These are phyloP conservation scores for Aldrovandia affinis DNA, from an alignment of 2,797 vertebrate species.

Conservation along the genomic window DNA sequence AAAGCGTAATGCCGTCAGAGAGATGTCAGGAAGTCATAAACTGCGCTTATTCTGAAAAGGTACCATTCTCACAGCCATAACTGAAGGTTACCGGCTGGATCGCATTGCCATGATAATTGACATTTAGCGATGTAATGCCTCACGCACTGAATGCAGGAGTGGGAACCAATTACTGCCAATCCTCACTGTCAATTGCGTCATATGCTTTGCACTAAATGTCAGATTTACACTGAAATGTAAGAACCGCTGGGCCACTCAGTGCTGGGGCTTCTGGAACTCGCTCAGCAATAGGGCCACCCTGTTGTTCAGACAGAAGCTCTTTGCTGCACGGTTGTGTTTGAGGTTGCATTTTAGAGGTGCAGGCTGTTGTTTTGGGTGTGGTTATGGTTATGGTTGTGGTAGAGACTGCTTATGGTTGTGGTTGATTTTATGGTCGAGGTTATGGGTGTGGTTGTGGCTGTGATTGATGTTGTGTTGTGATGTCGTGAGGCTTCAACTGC, in stretches of 20 bases:
- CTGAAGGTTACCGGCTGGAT: conserved; percentile 70
- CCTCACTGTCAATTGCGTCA: conserved; percentile 69
- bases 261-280: no score
- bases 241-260: conserved; percentile 43
- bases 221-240: conserved; percentile 72
- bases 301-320: conserved; percentile 5
- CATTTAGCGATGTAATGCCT: conserved; percentile 77
- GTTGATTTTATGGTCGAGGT: no score
- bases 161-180: conserved; percentile 73
- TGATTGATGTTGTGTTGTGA: no score
- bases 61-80: conserved; percentile 66
- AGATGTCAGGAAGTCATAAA: conserved; percentile 60
- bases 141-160: conserved; percentile 69
- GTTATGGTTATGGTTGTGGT: no score
- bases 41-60: conserved; percentile 67
- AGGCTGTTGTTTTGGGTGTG: no score
- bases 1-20: conserved; percentile 56
- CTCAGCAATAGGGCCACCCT: conserved; percentile 55
- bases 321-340: no score
- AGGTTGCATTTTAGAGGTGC: no score
- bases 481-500: no score
- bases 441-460: no score
- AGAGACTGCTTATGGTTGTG: no score
- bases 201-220: conserved; percentile 74
- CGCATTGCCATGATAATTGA: conserved; percentile 74